A percentile compares a stretch with the other conserved stretches of the same genome.
phyloP scores from a whole-genome alignment of 2,113 vertebrate species.

The Capreolus pygargus region DNA sequence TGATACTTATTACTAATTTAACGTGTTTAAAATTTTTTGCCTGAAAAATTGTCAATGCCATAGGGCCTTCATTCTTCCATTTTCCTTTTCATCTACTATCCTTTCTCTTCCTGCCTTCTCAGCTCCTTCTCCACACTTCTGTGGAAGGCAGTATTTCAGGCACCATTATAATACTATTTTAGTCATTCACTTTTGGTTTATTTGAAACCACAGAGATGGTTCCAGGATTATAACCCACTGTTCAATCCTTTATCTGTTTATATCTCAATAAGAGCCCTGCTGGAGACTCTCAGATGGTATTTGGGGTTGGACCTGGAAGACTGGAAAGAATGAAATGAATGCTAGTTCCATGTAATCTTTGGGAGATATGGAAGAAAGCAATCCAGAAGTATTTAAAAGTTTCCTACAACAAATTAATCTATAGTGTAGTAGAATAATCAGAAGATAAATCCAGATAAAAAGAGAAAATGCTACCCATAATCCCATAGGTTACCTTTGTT shows the following conservation, averaged over 20 bases:
- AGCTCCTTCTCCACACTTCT: background rate
- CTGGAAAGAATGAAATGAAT: conserved; percentile 26
- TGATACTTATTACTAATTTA: conserved; percentile 3
- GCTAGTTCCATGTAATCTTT: background rate
- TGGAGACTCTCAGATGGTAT: background rate
- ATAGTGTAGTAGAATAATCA: background rate
- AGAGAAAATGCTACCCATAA: background rate
- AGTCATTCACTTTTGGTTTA: background rate
- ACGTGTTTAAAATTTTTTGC: background rate
- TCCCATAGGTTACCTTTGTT: background rate
- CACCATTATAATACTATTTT: background rate
- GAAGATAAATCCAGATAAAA: background rate
- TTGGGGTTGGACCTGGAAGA: background rate
- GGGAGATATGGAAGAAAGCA: background rate
- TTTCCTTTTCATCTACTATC: background rate
- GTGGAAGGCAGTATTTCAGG: background rate
- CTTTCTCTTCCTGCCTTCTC: background rate
- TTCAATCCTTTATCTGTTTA: background rate
- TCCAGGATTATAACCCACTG: background rate
- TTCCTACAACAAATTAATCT: background rate
- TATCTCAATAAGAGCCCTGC: background rate
- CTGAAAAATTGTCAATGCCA: background rate
- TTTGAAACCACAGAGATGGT: background rate
- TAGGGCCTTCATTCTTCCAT: background rate
- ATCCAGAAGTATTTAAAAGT: background rate